These are phyloP conservation scores for Caenorhabditis sp. DNA, from an alignment of 2,888 invertebrate species.

Conservation along the genomic window DNA sequence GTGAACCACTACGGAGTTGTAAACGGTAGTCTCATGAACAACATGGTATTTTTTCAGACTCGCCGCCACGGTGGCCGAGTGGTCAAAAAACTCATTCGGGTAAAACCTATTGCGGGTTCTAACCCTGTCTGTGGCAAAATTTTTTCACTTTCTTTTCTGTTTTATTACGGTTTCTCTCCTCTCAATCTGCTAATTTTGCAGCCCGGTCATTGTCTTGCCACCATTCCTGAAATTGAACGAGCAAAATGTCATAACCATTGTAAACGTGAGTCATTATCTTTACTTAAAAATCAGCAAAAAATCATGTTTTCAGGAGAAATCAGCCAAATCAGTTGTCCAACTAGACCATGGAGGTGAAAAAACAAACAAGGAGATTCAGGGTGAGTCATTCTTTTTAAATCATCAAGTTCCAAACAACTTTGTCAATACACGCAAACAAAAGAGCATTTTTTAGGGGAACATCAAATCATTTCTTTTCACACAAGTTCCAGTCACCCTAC, in stretches of 20 bases:
- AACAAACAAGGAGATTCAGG: conserved; percentile 48
- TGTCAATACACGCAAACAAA: no score
- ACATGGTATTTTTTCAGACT: neutral
- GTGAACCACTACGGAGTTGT: neutral
- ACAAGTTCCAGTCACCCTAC: conserved; percentile 35
- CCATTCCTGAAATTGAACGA: conserved; percentile 52
- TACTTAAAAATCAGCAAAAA: neutral
- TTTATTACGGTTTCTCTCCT: neutral
- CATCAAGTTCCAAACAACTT: neutral
- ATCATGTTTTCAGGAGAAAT: conserved; percentile 32
- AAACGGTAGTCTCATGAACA: neutral
- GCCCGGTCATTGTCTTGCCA: conserved; percentile 59
- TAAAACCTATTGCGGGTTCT: neutral
- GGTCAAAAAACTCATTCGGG: conserved; percentile 8
- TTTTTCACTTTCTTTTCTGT: conserved; percentile 9
- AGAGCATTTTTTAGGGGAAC: conserved; percentile 19
- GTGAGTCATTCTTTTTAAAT: neutral
- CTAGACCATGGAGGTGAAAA: conserved; percentile 45
- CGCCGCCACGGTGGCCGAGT: conserved; percentile 15
- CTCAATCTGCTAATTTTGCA: conserved; percentile 20
- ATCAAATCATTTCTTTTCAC: conserved; percentile 37
- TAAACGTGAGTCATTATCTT: conserved; percentile 36
- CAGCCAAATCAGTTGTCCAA: conserved; percentile 47
- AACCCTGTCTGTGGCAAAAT: neutral
- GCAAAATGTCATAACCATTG: conserved; percentile 53